Base-by-base conservation (phyloP, 2,113 vertebrate species). In the Alces alces region DNA sequence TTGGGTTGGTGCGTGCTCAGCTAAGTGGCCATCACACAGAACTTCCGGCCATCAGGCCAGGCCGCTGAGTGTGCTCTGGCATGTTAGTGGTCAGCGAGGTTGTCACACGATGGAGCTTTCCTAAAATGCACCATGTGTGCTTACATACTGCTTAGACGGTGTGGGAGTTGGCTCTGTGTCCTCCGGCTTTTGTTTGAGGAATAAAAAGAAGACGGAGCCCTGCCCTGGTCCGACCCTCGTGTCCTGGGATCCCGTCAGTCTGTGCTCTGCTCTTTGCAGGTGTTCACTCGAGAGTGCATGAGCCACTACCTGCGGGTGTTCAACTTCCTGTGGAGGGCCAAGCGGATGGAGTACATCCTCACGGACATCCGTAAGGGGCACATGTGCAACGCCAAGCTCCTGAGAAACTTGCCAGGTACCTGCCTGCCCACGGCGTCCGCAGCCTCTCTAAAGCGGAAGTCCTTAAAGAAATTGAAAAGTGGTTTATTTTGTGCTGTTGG, bases 321-420 rank as follows among this genome's bases (percentile, higher is more conserved):
- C 87, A 99, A 99, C 97, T 99, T 99, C 98, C 99, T 99, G 79
- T 99, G 99, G 99, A 97, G 99, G 95, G 99, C 99, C 0, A 99
- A 99, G 98, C 99, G 99, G 88, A 99, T 99, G 99, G 99, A 99
- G 87, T 99, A 99, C 98, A 99, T 99, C 17, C 99, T 99, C 73
- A 99, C 99, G 0, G 99, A 99, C 98, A 99, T 99, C 98, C 99
- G 99, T 98, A 99, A 99, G 94, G 99, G 99, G n/a, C 99, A 99
- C 98, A 99, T 99, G 99, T 99, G 99, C 97, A 99, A 99, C 27
- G 99, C 99, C 87, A 99, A 99, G 96, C 99, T 99, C 89, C 99
- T 99, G 92, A 99, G 99, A 98, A 99, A 97, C 73, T 99, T 99
- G 98, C 99, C 99, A 93, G 99, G 99, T 99, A 98, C 73, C 78